Conservation (phyloP, 2,113 vertebrate species). For the Thalassarche chlororhynchos region DNA sequence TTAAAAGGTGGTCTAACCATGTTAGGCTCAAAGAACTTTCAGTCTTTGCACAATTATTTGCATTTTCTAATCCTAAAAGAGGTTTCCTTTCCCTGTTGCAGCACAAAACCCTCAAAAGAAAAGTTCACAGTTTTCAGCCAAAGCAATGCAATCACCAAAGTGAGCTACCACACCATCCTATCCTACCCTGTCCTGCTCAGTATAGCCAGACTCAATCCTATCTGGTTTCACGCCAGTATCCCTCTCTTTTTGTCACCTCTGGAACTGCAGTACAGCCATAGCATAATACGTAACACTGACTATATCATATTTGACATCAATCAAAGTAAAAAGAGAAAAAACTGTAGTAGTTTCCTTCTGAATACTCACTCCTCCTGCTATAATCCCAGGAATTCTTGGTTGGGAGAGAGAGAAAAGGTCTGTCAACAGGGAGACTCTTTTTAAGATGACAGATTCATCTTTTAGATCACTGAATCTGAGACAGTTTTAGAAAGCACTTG, state of each 20-base stretch:
- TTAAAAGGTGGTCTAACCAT: neutral
- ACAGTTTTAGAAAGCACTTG: neutral
- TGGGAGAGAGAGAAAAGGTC: neutral
- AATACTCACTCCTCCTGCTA: neutral
- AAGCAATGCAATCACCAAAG: neutral
- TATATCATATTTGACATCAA: neutral
- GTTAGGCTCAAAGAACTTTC: neutral
- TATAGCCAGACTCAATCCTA: neutral
- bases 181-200: neutral
- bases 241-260: neutral
- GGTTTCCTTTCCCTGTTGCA: neutral
- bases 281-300: neutral
- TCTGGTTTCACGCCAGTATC: neutral
- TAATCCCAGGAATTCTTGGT: neutral
- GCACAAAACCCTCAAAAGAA: neutral
- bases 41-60: neutral
- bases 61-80: neutral
- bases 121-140: neutral
- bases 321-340: neutral
- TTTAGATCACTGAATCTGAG: neutral
- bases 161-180: neutral
- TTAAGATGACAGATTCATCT: neutral
- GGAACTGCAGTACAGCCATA: neutral
- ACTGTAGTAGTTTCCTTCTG: neutral
- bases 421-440: neutral